Base-by-base conservation (phyloP, 2,888 invertebrate species). In the Sphecodes monilicornis region DNA sequence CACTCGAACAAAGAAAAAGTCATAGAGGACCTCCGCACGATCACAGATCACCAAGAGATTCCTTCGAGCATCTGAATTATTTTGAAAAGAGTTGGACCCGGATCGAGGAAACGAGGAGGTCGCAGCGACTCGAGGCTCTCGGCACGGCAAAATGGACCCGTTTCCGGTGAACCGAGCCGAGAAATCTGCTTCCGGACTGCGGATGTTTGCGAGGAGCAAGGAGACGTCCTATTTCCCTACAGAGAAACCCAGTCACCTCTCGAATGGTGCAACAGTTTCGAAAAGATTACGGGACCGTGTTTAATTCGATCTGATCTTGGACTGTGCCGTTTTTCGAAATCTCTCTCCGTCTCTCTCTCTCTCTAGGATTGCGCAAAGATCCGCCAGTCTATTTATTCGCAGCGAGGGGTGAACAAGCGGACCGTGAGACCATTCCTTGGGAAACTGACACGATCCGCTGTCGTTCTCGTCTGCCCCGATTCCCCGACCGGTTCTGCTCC, bases 361-460 rank as follows among this genome's bases (percentile, higher is more conserved):
- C 57, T n/a, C n/a, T n/a, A 6, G 57, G 13, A 50, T 8, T 29
- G 29, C 60, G 18, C 1, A 29, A 60, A 60, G 18, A 60, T 60
- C 60, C 29, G 60, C 60, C 60, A 29, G 60, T 60, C 29, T 29
- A 60, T 29, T 60, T 60, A 29, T 77, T 75, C 66, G 82, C 43
- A 54, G 36, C 64, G 43, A 41, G 74, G 26, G 70, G 10, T 18
- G 10, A 22, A 66, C 66, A 57, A 82, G 74, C 82, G 82, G 46
- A 84, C 68, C 84, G 82, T 84, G 82, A 84, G n/a, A n/a, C n/a
- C n/a, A 82, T 84, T 82, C 82, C 81, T 66, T 82, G 84, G 70
- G 75, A 71, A 76, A 66, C 73, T 79, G 78, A 68, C 80, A 60
- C 78, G 81, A 81, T 60, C 69, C 73, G 39, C 3, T 16, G 57